Conservation (phyloP, 2,888 invertebrate species). For the Zaprionus obscuricornis region DNA sequence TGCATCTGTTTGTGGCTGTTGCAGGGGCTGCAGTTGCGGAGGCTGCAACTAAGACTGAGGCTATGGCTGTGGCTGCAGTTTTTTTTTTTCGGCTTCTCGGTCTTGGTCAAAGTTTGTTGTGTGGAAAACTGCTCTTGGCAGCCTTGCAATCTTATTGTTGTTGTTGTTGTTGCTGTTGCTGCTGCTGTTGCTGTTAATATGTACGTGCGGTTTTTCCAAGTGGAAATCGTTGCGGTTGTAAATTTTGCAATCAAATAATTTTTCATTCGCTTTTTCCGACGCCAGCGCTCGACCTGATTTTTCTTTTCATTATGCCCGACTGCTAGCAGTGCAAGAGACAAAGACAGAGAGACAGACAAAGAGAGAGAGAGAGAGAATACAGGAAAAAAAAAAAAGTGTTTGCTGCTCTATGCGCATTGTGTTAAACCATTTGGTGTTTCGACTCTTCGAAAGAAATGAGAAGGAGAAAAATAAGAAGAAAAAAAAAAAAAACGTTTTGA, state of each 20-base stretch:
- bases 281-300: constrained; percentile 76
- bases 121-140: constrained; percentile 45
- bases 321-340: constrained; percentile 2
- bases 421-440: constrained; percentile 45
- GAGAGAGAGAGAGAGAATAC: constrained; percentile 38
- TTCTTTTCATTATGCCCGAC: constrained; percentile 66
- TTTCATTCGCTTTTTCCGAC: constrained; percentile 68
- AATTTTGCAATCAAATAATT: constrained; percentile 77
- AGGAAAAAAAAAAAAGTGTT: constrained; percentile 50
- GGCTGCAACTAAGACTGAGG: constrained; percentile 6
- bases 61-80: constrained; percentile 5
- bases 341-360: constrained; percentile 7
- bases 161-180: constrained; percentile 30
- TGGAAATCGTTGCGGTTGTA: constrained; percentile 75
- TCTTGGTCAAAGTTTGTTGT: constrained; percentile 67
- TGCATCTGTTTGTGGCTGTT: constrained; percentile 55
- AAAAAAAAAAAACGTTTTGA: constrained; percentile 75
- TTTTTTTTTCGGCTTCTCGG: constrained; percentile 68
- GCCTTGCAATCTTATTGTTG: constrained; percentile 41
- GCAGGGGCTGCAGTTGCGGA: constrained; percentile 26
- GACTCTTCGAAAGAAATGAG: too few relatives aligned
- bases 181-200: constrained; percentile 22
- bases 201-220: constrained; percentile 60
- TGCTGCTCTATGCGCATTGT: background rate
- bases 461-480: too few relatives aligned